Base-by-base conservation (phyloP, 35 echinoderm and acorn worm genomes). In the Strongylocentrotus purpuratus region DNA sequence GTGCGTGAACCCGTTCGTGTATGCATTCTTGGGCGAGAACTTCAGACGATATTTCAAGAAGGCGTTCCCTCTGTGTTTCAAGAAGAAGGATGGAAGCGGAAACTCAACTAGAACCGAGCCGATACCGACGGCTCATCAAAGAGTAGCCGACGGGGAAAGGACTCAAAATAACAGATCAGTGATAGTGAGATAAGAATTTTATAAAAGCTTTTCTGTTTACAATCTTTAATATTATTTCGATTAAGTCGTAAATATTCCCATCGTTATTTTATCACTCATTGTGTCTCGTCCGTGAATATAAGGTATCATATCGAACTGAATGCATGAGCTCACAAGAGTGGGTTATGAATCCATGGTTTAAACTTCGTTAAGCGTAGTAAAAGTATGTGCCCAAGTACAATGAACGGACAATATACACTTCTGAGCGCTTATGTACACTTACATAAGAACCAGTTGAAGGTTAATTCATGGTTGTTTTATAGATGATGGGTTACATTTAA, bases 21-120 rank as follows among this genome's bases (percentile, higher is more conserved):
- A 99, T 88, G 98, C 98, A 33, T 99, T 99, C 88, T 94, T 97
- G 94, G 98, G 98, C 14, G 97, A 97, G 71, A 99, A 99, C 70
- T 99, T 98, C 78, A 94, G 97, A 46, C 94, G 95, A 32, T 96
- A 95, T 86, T 97, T 97, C 93, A 96, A 95, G 48, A 97, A 97
- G 88, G 96, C 96, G 31, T 99, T 97, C 65, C 98, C 98, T 46
- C 86, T 96, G 4, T 99, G 95, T 88, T 97, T 96, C n/a, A 46
- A 61, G 25, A 33, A 94, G 92, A 47, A 94, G 45, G 31, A 18
- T 25, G 12, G 48, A 20, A 33, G 92, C 14, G 91, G 91, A 48
- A 31, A 48, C 10, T 0, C 91, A 47, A 58, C 48, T 25, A 10
- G 46, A 13, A 32, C 91, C 10, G 91, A 93, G 46, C 91, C 91